Conservation (phyloP, 2,888 invertebrate species). For the Atrina japonica region DNA sequence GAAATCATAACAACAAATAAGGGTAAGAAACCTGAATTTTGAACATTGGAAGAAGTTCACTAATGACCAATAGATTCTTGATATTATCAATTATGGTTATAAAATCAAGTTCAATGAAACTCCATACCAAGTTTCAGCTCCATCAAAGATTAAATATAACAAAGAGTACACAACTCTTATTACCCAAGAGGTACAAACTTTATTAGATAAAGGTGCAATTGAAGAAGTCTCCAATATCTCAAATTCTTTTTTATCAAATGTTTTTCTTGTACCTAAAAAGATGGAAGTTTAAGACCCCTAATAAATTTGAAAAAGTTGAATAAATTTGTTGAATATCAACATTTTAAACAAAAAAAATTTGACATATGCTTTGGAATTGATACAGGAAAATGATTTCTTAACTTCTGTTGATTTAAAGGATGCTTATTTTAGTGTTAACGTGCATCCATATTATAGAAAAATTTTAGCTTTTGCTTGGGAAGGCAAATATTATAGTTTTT, state of each 20-base stretch:
- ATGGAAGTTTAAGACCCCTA: slow-evolving; percentile 31
- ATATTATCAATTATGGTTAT: slow-evolving; percentile 20
- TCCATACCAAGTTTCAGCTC: slow-evolving; percentile 1
- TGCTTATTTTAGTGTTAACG: slow-evolving; percentile 39
- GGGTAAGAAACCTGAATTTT: not conserved
- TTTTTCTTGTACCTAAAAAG: slow-evolving; percentile 30
- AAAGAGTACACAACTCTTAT: not conserved
- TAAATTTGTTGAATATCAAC: slow-evolving; percentile 28
- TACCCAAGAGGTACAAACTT: slow-evolving; percentile 10
- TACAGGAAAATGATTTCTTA: slow-evolving; percentile 34
- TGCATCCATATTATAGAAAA: slow-evolving; percentile 24
- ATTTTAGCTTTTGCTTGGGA: slow-evolving; percentile 35
- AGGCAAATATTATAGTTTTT: slow-evolving; percentile 25
- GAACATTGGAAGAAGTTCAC: slow-evolving; percentile 17
- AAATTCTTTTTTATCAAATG: slow-evolving; percentile 25
- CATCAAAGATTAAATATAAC: slow-evolving; percentile 18
- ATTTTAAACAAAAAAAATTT: slow-evolving; percentile 38
- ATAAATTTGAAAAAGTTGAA: slow-evolving; percentile 30
- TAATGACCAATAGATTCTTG: slow-evolving; percentile 23
- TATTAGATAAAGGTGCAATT: slow-evolving; percentile 11
- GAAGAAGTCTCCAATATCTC: not conserved
- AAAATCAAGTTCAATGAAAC: slow-evolving; percentile 26
- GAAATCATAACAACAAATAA: not conserved
- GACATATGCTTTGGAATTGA: slow-evolving; percentile 28
- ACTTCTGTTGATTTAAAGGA: slow-evolving; percentile 32